Evolutionary conservation across 2,113 vertebrate species (phyloP), one percentile per base, ranked within the genome.

Genomic region (Grammomys surdaster): DNA sequence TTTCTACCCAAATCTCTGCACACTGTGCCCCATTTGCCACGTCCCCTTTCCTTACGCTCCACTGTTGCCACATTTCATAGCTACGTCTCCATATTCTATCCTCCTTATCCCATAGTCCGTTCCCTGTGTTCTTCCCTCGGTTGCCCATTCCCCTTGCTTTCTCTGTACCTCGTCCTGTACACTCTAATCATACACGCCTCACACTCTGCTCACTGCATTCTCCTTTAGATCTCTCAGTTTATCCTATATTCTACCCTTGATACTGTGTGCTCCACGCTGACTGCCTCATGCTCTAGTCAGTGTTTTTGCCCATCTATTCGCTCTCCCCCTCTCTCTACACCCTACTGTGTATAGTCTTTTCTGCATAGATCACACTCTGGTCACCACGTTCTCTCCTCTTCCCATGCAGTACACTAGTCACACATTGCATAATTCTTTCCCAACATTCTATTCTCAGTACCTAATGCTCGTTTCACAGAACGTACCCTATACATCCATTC

Each of bases 151-250:
- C 4, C 12, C 36, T 54, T 3, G 13, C 36, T 28, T 40, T 82
- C 20, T 60, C 77, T 10, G 17, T 3, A n/a, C 78, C 7, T 58
- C 19, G 3, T 24, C 13, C 54, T 58, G 11, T 58, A 13, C 54
- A 58, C 10, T 24, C 20, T 22, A 20, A 5, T n/a, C 54, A n/a
- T 7, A 24, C 10, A 13, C 65, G 31, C 65, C 65, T n/a, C 51
- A 76, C 75, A 9, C 78, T 14, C 33, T 1, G 0, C 51, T 36
- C 9, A 1, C 33, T 4, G 0, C 10, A 20, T 54, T 8, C n/a
- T 31, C 77, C 33, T 10, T 20, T 56, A 56, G 77, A 54, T n/a
- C 0, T 22, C 13, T 17, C 26, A 31, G 11, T 31, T 48, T 31
- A 7, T 10, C 13, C 43, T 13, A 16, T 56, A 14, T 36, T 58